Evolutionary conservation across 2,797 vertebrate species (phyloP), one percentile per base, ranked within the genome.

Genomic region (Hypotaenidia philippensis): DNA sequence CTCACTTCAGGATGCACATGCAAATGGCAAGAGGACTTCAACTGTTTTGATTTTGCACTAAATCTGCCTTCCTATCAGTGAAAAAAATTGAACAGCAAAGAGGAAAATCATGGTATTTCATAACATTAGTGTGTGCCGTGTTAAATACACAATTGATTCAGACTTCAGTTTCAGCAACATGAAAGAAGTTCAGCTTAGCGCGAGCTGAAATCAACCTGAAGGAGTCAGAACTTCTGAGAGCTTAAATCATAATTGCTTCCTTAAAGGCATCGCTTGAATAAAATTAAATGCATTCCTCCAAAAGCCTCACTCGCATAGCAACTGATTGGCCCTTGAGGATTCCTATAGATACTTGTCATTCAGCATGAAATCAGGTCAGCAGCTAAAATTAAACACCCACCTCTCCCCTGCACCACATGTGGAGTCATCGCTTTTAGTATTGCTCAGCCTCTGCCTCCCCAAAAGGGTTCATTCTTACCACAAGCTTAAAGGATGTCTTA

Each of bases 291-390:
- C 72, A 34, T 92, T 96, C 93, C 97, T 96, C 92, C 69, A 87
- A 94, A 91, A 93, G 94, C 93, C 88, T 96, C 87, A 83, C 93
- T 94, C 93, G 84, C 95, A 88, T 47, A 95, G 93, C 94, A 92
- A 93, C 96, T 96, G 95, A 98, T 97, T 97, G 95, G 84, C 86
- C 95, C 92, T 96, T 90, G 94, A 96, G 96, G 91, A 93, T 95
- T 97, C 92, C 92, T 95, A 94, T 86, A 96, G 97, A 94, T 95
- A 96, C 96, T 97, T 97, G 98, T 97, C 93, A 97, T 98, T 98
- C 94, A 96, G 72, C 92, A 92, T 89, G 96, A 97, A 98, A 98
- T 96, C 98, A 96, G 98, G 98, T 98, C 98, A 98, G 95, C 93
- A 95, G 93, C 98, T 98, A 98, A 98, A 98, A 97, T 98, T 88